phyloP scores from a whole-genome alignment of 2,888 invertebrate genomes.

The Troides helena region DNA sequence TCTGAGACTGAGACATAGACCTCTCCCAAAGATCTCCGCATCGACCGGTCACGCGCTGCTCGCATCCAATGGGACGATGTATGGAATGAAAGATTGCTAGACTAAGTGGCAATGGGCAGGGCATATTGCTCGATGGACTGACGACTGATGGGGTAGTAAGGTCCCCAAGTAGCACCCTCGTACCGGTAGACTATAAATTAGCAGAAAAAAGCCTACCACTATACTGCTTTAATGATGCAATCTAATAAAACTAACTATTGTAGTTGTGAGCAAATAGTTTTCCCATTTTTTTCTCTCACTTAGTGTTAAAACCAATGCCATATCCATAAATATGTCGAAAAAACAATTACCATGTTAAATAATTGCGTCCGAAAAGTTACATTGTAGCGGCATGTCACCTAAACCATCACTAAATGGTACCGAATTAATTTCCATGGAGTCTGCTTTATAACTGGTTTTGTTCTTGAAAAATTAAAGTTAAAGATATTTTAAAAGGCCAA shows the following conservation, averaged over 20 bases:
- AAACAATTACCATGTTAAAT: slow-evolving; percentile 25
- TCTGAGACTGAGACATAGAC: no score
- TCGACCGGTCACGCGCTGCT: no score
- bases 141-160: no score
- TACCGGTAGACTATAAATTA: no score
- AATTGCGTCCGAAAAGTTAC: slow-evolving; percentile 39
- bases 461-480: slow-evolving; percentile 7
- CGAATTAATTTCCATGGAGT: slow-evolving; percentile 52
- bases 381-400: slow-evolving; percentile 54
- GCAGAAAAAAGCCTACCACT: no score
- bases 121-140: no score
- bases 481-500: slow-evolving; percentile 20
- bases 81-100: no score
- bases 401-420: slow-evolving; percentile 54
- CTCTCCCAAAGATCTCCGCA: no score
- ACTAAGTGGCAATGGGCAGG: no score
- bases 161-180: no score
- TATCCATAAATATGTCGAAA: slow-evolving; percentile 26
- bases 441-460: slow-evolving; percentile 31
- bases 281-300: slow-evolving; percentile 19
- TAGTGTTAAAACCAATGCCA: slow-evolving; percentile 9
- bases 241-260: not conserved
- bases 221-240: not conserved
- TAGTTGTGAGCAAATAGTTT: not conserved
- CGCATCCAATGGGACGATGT: no score